These are phyloP conservation scores for Aspidapion aeneum DNA, from an alignment of 2,888 invertebrate genomes.

Conservation along the genomic window DNA sequence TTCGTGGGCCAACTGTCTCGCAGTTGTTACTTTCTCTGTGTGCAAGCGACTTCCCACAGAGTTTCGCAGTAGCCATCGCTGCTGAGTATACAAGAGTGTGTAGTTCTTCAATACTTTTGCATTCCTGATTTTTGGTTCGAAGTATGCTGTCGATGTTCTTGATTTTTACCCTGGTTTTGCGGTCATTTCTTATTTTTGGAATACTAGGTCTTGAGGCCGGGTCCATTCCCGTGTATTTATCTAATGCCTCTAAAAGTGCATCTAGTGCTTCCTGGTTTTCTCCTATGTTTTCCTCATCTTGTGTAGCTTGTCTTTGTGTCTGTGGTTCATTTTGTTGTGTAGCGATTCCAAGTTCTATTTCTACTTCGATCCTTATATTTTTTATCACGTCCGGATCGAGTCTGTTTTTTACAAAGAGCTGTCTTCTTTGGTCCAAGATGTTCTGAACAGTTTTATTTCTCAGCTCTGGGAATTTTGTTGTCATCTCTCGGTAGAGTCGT, in stretches of 20 bases:
- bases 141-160: background rate
- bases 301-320: no score
- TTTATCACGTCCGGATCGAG: no score
- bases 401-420: background rate
- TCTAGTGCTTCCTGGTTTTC: background rate
- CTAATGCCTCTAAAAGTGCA: background rate
- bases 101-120: background rate
- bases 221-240: background rate
- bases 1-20: background rate
- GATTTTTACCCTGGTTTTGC: background rate
- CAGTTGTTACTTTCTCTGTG: no score
- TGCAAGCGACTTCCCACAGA: no score
- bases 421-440: background rate
- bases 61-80: background rate
- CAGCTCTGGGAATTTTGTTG: background rate
- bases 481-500: no score
- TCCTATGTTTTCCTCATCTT: background rate
- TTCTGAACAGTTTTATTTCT: background rate
- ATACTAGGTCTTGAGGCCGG: background rate
- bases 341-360: no score
- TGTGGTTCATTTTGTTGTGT: no score
- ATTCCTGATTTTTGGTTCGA: background rate
- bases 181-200: background rate
- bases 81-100: background rate
- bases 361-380: background rate